Conservation (phyloP, 2,888 invertebrate species). For the Chrysotoxum bicinctum region DNA sequence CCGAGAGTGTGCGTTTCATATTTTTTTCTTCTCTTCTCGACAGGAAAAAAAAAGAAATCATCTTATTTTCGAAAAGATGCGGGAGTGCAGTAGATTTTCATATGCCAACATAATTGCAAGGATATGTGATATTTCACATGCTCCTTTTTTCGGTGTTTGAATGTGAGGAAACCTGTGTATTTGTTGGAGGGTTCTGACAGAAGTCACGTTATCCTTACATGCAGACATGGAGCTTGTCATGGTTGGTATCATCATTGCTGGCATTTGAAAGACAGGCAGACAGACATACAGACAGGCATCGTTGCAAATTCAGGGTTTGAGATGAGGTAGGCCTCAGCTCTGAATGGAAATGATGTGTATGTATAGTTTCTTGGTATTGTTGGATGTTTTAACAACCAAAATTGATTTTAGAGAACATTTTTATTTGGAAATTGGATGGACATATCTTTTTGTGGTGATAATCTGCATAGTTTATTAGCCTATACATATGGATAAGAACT, state of each 20-base stretch:
- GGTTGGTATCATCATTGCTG: background rate
- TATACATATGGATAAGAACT: no score
- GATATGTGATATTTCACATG: background rate
- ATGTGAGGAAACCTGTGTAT: background rate
- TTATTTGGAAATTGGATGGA: no score
- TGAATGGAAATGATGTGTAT: background rate
- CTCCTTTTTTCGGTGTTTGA: background rate
- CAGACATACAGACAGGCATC: background rate
- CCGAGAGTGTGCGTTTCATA: background rate
- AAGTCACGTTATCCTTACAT: background rate
- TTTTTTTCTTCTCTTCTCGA: background rate
- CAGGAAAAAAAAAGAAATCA: background rate
- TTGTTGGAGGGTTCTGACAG: background rate
- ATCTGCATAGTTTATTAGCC: no score
- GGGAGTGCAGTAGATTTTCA: background rate
- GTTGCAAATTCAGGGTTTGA: background rate
- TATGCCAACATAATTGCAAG: slow-evolving; percentile 14
- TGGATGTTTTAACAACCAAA: background rate
- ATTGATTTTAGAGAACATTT: background rate
- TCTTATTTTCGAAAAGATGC: background rate
- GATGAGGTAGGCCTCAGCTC: background rate
- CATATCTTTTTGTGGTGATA: no score
- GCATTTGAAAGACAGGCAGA: background rate
- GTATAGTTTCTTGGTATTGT: background rate
- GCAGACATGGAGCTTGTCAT: background rate